Conservation (phyloP, 2,797 vertebrate species). For the Hirundo rustica region DNA sequence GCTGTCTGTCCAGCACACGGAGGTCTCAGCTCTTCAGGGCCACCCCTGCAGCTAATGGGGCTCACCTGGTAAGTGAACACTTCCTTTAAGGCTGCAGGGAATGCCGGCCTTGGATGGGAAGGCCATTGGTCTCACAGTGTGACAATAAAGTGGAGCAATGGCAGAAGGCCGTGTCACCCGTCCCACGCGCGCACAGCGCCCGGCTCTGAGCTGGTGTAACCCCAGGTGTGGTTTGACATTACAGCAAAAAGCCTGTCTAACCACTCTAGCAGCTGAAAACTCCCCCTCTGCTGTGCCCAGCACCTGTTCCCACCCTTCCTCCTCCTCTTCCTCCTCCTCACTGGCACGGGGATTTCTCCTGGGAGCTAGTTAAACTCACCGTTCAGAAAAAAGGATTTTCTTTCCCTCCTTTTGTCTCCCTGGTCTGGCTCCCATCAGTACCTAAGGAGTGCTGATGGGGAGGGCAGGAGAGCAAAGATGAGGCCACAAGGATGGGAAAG, state of each 20-base stretch:
- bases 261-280: background rate
- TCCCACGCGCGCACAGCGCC: background rate
- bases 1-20: background rate
- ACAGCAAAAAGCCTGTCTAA: background rate
- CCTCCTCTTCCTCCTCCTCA: background rate
- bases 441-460: accelerated
- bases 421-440: background rate
- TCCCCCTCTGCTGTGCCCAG: background rate
- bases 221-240: constrained; percentile 14
- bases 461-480: background rate
- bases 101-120: background rate
- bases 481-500: background rate
- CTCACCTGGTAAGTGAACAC: background rate
- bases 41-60: background rate
- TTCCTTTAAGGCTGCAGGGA: background rate
- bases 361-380: background rate
- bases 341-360: background rate
- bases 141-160: background rate
- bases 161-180: background rate
- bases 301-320: background rate
- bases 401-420: background rate
- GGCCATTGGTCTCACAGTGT: background rate
- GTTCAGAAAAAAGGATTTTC: background rate
- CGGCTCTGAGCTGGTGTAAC: accelerated
- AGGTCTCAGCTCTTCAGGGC: background rate